Evolutionary conservation across 2,113 vertebrate species (phyloP).

Genomic region (Triplophysa siluroides): DNA sequence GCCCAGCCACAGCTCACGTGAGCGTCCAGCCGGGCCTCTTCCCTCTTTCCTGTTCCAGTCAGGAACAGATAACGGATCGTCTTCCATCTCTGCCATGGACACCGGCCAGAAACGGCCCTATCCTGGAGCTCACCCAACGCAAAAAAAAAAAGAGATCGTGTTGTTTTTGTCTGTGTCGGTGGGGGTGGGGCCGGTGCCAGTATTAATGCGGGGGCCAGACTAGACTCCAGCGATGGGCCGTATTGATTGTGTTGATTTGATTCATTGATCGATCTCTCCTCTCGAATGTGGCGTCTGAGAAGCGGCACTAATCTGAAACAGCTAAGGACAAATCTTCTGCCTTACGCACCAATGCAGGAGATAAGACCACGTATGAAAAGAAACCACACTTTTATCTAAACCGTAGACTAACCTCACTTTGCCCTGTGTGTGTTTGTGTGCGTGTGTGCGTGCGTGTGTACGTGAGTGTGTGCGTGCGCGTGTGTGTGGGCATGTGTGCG

Average conservation of each 20-base stretch:
- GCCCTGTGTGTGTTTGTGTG: constrained; percentile 34
- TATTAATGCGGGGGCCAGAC: constrained; percentile 94
- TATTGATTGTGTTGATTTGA: constrained; percentile 98
- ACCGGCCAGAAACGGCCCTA: constrained; percentile 62
- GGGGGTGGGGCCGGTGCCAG: constrained; percentile 76
- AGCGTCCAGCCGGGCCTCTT: constrained; percentile 48
- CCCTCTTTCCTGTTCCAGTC: constrained; percentile 67
- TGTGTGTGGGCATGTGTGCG: too few species aligned
- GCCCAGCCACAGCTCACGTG: constrained; percentile 37
- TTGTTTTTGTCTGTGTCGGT: constrained; percentile 40
- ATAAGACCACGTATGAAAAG: constrained; percentile 92
- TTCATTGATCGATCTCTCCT: constrained; percentile 94
- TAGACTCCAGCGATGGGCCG: constrained; percentile 86
- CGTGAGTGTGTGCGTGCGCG: too few species aligned
- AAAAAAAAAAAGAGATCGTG: not conserved
- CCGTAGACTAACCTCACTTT: constrained; percentile 72
- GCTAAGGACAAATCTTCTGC: constrained; percentile 84
- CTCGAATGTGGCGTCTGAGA: constrained; percentile 91
- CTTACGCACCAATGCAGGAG: constrained; percentile 83
- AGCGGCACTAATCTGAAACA: constrained; percentile 92
- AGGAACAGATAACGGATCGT: constrained; percentile 63
- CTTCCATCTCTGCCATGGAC: constrained; percentile 72
- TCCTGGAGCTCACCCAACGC: constrained; percentile 32
- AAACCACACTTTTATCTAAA: constrained; percentile 90
- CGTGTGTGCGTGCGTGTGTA: too few species aligned